Percentiles rank a stretch among this genome's conserved stretches.
These are phyloP conservation scores for Corella eumyota DNA, from an alignment of 23 tunicate genomes.

Conservation along the genomic window DNA sequence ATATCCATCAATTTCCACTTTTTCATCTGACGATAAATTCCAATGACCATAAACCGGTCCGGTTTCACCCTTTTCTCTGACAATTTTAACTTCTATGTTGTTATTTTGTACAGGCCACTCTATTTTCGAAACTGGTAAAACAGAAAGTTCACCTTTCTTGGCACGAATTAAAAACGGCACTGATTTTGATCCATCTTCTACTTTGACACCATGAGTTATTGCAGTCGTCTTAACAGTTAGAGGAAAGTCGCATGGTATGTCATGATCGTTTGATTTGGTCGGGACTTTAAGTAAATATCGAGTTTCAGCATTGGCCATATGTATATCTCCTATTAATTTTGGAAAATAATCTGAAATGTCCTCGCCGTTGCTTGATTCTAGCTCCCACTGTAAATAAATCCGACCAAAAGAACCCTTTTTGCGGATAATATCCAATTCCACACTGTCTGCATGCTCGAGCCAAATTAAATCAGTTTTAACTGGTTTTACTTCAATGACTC, in stretches of 20 bases:
- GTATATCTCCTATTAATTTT: constrained; percentile 11
- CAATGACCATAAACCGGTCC: constrained; percentile 7
- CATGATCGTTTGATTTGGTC: neutral
- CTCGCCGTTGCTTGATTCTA: neutral
- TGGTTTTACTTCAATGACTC: constrained; percentile 7
- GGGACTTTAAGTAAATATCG: neutral
- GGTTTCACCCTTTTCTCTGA: constrained; percentile 8
- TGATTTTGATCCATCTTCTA: neutral
- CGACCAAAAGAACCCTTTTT: constrained; percentile 32
- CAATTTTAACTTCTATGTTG: neutral
- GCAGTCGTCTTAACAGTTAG: neutral
- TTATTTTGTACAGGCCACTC: constrained; percentile 18
- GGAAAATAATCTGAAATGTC: constrained; percentile 1
- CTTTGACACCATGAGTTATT: constrained; percentile 11
- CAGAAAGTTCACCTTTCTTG: constrained; percentile 8
- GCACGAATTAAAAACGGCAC: constrained; percentile 11
- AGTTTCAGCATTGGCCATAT: constrained; percentile 9
- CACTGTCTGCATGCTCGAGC: constrained; percentile 10
- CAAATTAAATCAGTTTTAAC: constrained; percentile 11
- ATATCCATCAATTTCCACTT: neutral
- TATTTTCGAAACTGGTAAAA: neutral
- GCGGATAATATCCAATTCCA: constrained; percentile 15
- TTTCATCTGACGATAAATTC: neutral
- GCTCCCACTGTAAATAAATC: constrained; percentile 33
- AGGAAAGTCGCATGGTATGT: neutral